Evolutionary conservation across 2,888 invertebrate genomes (phyloP).

Genomic region (Eupsilia transversa): DNA sequence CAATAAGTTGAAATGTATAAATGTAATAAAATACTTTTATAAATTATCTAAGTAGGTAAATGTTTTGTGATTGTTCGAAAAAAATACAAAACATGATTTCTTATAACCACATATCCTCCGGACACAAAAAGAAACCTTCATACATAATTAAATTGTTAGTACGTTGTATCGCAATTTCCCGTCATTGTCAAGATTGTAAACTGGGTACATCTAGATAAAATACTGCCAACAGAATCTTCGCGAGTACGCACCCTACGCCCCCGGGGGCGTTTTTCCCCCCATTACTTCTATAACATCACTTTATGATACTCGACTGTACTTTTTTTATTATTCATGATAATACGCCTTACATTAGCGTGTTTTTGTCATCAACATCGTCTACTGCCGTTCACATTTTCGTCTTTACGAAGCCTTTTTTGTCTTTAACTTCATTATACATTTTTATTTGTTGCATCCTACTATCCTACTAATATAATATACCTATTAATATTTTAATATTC

Average conservation of each 20-base stretch:
- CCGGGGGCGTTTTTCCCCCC: constrained; percentile 83
- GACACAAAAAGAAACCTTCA: neutral
- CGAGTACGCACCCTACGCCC: constrained; percentile 72
- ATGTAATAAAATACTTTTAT: too few species aligned
- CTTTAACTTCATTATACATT: constrained; percentile 70
- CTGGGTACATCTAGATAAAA: constrained; percentile 60
- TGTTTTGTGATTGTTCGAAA: neutral
- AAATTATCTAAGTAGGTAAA: neutral
- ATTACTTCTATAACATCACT: constrained; percentile 88
- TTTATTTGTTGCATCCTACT: constrained; percentile 70
- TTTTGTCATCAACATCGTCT: constrained; percentile 78
- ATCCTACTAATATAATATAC: too few species aligned
- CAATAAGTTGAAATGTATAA: neutral
- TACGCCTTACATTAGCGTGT: constrained; percentile 85
- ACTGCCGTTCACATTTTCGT: constrained; percentile 69
- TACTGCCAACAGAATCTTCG: constrained; percentile 58
- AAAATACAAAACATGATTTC: neutral
- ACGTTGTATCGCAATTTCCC: constrained; percentile 37
- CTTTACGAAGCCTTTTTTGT: constrained; percentile 69
- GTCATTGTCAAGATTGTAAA: constrained; percentile 58
- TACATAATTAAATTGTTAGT: constrained; percentile 43
- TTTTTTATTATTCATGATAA: constrained; percentile 89
- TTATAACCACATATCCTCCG: neutral
- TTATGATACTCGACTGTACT: constrained; percentile 86
- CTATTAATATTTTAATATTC: too few species aligned